Conservation (phyloP, 53 echinoderm and acorn worm genomes). For the Temnopleurus reevesii region DNA sequence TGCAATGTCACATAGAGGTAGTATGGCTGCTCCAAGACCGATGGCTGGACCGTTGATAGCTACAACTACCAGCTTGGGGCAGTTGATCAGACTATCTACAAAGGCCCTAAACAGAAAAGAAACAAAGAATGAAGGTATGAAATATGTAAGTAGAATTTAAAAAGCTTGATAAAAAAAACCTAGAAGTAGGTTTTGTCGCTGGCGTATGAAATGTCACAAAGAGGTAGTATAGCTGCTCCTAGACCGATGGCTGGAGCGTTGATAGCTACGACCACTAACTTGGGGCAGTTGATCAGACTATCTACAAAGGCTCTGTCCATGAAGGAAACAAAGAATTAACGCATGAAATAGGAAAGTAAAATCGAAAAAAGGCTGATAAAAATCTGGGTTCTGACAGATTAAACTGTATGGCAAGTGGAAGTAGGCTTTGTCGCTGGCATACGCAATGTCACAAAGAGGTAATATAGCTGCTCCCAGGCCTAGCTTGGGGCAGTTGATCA, state of each 20-base stretch:
- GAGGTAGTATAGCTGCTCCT: conserved; percentile 91
- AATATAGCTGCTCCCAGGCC: conserved; percentile 93
- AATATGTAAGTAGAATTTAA: too few relatives aligned
- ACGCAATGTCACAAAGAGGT: conserved; percentile 94
- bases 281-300: conserved; percentile 91
- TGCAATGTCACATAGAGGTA: conserved; percentile 90
- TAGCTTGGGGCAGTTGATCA: conserved; percentile 93
- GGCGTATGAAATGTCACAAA: conserved; percentile 96
- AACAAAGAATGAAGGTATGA: background rate
- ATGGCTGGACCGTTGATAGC: conserved; percentile 62
- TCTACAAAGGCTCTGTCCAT: conserved; percentile 83
- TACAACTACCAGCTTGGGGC: background rate
- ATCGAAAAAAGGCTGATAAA: too few relatives aligned
- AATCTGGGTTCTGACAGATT: conserved; percentile 87
- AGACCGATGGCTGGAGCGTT: too few relatives aligned
- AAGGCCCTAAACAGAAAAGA: background rate
- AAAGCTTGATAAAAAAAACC: too few relatives aligned
- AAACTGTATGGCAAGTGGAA: conserved; percentile 91
- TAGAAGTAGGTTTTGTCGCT: conserved; percentile 98
- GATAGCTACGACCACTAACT: too few relatives aligned
- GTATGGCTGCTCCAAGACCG: conserved; percentile 85
- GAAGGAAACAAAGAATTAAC: too few relatives aligned
- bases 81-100: background rate
- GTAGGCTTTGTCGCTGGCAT: conserved; percentile 97
- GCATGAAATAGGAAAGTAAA: too few relatives aligned